Conservation (phyloP, 2,888 invertebrate genomes). For the Drosophila subquinaria region DNA sequence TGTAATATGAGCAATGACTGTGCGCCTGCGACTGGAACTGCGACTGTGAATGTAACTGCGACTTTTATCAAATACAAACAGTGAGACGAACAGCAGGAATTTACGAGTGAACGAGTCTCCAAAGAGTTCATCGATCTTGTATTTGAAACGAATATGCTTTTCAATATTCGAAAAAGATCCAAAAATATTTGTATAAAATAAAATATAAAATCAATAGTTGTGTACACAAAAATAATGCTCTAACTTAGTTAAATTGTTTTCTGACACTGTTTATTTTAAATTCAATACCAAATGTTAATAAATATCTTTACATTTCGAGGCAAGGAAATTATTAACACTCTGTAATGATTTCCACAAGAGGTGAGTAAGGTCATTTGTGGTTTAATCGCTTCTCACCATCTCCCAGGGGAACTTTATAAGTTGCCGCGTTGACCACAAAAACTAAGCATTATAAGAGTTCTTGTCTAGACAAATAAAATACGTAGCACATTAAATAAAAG, state of each 20-base stretch:
- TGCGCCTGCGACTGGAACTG: constrained; percentile 15
- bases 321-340: neutral
- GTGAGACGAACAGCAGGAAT: neutral
- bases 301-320: neutral
- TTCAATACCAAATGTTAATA: neutral
- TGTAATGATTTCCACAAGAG: neutral
- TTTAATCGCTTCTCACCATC: neutral
- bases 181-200: neutral
- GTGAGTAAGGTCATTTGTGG: constrained; percentile 10
- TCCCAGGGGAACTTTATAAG: constrained; percentile 16
- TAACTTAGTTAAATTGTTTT: no score
- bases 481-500: constrained; percentile 25
- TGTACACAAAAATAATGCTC: neutral
- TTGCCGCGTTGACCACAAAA: constrained; percentile 34
- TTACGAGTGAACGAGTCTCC: neutral
- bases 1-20: constrained; percentile 33
- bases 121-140: constrained; percentile 11
- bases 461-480: constrained; percentile 53
- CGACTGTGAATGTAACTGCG: constrained; percentile 4
- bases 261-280: neutral
- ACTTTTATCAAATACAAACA: constrained; percentile 2
- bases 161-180: no score
- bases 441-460: constrained; percentile 19
- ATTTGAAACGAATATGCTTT: neutral
- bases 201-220: neutral